phyloP scores from a whole-genome alignment of 1,140 invertebrate species.

The Ditylenchus dipsaci region DNA sequence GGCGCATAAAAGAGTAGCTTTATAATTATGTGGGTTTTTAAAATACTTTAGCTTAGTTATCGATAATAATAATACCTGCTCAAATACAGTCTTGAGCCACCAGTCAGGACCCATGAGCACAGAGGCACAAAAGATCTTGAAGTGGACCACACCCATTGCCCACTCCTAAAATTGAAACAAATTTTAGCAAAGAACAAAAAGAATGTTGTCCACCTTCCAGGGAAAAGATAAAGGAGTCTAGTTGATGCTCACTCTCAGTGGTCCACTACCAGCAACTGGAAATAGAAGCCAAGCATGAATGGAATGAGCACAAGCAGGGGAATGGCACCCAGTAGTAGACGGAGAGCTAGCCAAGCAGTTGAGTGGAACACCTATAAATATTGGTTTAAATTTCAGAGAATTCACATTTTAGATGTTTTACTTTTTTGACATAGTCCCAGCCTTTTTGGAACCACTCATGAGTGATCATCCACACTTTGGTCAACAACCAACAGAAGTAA shows the following conservation, averaged over 20 bases:
- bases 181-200: too few species aligned
- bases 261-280: slow-evolving; percentile 81
- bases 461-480: slow-evolving; percentile 73
- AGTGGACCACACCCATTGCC: slow-evolving; percentile 79
- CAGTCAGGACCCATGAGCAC: slow-evolving; percentile 97
- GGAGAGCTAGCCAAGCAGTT: slow-evolving; percentile 59
- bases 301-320: slow-evolving; percentile 84
- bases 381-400: slow-evolving; percentile 6
- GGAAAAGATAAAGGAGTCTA: slow-evolving; percentile 90
- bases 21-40: too few species aligned
- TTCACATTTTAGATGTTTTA: slow-evolving; percentile 9
- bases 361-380: slow-evolving; percentile 28
- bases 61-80: slow-evolving; percentile 71
- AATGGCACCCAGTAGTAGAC: slow-evolving; percentile 68
- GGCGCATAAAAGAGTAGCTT: too few species aligned
- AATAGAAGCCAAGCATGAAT: slow-evolving; percentile 72
- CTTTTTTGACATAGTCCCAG: slow-evolving; percentile 72
- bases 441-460: slow-evolving; percentile 82
- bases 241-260: slow-evolving; percentile 81
- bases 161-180: slow-evolving; percentile 20
- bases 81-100: slow-evolving; percentile 80
- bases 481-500: slow-evolving; percentile 83
- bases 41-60: too few species aligned
- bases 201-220: slow-evolving; percentile 39
- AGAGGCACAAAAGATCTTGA: slow-evolving; percentile 89